These are phyloP conservation scores for Amphiprion clarkii DNA, from an alignment of 2,797 vertebrate species.

Conservation along the genomic window DNA sequence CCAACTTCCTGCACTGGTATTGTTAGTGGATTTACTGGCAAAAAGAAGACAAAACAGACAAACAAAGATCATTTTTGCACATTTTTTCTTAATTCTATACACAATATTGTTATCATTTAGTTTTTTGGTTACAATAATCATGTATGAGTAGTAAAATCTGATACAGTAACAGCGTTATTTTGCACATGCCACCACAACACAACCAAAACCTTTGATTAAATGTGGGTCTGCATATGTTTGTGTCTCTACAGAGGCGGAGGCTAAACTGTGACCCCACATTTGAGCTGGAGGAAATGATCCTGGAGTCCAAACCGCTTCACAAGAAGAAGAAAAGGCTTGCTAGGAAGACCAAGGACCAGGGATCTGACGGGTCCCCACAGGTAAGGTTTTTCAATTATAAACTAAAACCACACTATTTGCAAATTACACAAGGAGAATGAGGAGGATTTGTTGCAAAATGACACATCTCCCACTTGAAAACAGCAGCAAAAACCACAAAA, in stretches of 20 bases:
- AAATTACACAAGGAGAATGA: background rate
- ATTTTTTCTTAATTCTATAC: too few relatives aligned
- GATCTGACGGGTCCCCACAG: slow-evolving; percentile 89
- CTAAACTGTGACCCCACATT: slow-evolving; percentile 97
- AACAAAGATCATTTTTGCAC: too few relatives aligned
- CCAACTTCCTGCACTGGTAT: too few relatives aligned
- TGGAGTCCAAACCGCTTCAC: slow-evolving; percentile 97
- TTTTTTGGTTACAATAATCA: too few relatives aligned
- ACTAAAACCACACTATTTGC: background rate
- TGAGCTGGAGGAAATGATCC: slow-evolving; percentile 99
- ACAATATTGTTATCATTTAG: too few relatives aligned
- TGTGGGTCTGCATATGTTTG: slow-evolving; percentile 5
- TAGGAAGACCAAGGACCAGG: slow-evolving; percentile 89
- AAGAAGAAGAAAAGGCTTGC: slow-evolving; percentile 98
- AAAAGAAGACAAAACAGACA: too few relatives aligned
- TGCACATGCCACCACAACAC: background rate
- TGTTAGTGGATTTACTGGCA: too few relatives aligned
- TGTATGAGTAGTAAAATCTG: too few relatives aligned
- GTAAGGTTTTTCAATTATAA: slow-evolving; percentile 71
- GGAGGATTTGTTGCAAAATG: background rate
- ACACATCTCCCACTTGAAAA: too few relatives aligned
- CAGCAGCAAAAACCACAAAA: background rate
- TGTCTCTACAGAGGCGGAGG: slow-evolving; percentile 87
- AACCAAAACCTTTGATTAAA: background rate
- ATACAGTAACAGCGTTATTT: background rate